Percentiles rank a stretch among this genome's conserved stretches.
Conservation (phyloP, 2,888 invertebrate genomes). For the Chydorus sphaericus region DNA sequence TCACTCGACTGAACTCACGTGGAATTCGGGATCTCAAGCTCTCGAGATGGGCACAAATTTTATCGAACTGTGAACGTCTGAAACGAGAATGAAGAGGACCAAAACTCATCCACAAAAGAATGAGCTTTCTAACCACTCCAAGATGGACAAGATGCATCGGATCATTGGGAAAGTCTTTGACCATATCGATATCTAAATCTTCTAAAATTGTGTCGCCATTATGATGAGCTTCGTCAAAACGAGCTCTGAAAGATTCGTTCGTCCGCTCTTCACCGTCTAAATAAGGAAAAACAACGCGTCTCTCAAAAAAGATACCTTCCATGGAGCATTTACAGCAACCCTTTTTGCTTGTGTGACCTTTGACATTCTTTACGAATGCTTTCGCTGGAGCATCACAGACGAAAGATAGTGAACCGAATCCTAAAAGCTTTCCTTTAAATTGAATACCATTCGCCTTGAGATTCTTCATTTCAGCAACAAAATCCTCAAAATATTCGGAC, state of each 20-base stretch:
- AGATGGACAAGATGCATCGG: constrained; percentile 13
- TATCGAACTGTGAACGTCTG: background rate
- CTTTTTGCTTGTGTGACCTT: background rate
- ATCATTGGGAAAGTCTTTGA: constrained; percentile 11
- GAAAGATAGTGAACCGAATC: background rate
- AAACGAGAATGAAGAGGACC: background rate
- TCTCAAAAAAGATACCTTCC: background rate
- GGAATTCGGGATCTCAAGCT: background rate
- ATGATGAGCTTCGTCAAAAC: background rate
- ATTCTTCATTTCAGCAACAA: background rate
- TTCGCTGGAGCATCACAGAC: constrained; percentile 7
- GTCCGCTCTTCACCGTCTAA: background rate
- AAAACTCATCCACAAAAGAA: background rate
- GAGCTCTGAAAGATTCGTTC: background rate
- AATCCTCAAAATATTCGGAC: constrained; percentile 1
- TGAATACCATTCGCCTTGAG: background rate
- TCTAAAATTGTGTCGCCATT: background rate
- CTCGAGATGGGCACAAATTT: background rate
- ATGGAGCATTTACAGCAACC: constrained; percentile 1
- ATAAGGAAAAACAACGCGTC: background rate
- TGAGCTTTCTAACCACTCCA: constrained; percentile 10
- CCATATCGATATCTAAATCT: constrained; percentile 2
- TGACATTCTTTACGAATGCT: background rate
- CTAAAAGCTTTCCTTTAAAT: background rate
- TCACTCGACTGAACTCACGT: background rate